phyloP scores from a whole-genome alignment of 2,113 vertebrate species.

The Ageneiosus marmoratus region DNA sequence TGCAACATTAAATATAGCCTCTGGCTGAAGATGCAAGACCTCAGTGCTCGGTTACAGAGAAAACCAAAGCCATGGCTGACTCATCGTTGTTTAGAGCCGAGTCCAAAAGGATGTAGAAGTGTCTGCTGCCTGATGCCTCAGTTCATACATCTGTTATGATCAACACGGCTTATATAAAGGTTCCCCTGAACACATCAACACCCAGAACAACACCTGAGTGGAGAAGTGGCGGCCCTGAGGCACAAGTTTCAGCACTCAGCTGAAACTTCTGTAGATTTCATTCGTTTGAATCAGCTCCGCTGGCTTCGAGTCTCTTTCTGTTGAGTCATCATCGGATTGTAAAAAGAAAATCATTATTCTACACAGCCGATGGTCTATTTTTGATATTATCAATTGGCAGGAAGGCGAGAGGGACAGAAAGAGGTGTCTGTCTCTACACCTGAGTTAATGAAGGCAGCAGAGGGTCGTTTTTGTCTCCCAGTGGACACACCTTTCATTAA shows the following conservation, averaged over 20 bases:
- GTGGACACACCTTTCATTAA: conserved; percentile 39
- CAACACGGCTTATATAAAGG: conserved; percentile 26
- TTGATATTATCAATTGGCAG: neutral
- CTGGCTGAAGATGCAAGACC: neutral
- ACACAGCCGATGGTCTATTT: neutral
- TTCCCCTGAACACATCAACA: neutral
- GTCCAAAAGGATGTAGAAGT: neutral
- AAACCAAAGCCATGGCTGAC: conserved; percentile 14
- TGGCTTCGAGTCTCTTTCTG: neutral
- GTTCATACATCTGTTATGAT: conserved; percentile 5
- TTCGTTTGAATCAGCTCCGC: neutral
- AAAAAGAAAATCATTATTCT: conserved; percentile 25
- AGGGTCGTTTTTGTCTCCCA: conserved; percentile 23
- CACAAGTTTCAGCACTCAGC: neutral
- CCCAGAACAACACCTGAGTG: conserved; percentile 4
- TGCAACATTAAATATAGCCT: conserved; percentile 14
- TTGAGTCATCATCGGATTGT: neutral
- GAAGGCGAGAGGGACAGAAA: conserved; percentile 10
- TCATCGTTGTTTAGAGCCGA: conserved; percentile 17
- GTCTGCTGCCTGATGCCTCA: neutral
- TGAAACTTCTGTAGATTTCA: neutral
- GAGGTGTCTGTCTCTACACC: neutral
- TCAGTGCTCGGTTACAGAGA: neutral
- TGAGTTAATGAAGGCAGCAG: conserved; percentile 32
- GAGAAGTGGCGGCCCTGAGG: neutral